These are phyloP conservation scores for Drosophila pegasa DNA, from an alignment of 2,888 invertebrate genomes.

Conservation along the genomic window DNA sequence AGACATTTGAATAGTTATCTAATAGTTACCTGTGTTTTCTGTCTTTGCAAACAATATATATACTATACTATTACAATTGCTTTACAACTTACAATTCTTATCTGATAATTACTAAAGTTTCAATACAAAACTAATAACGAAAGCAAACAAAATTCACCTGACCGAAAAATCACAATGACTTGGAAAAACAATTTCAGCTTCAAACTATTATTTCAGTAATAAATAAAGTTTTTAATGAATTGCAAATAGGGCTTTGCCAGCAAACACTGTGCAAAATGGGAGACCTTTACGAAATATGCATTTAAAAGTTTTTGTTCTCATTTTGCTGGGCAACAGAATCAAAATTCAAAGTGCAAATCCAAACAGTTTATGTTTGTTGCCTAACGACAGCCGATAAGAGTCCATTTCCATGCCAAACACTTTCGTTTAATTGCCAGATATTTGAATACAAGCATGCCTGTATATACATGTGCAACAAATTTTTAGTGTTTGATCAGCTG, in stretches of 20 bases:
- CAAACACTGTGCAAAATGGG: neutral
- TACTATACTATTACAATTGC: no score
- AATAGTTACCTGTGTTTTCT: no score
- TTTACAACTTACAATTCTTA: neutral
- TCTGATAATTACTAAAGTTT: neutral
- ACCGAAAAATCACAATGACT: neutral
- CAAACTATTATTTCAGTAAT: neutral
- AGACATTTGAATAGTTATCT: no score
- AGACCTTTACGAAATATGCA: neutral
- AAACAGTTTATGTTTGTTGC: slow-evolving; percentile 13
- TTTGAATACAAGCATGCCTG: slow-evolving; percentile 9
- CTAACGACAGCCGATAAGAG: neutral
- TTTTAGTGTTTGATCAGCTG: slow-evolving; percentile 59
- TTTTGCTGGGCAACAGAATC: neutral
- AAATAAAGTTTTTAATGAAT: neutral
- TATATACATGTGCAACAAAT: slow-evolving; percentile 8
- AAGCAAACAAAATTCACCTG: neutral
- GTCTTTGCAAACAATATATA: no score
- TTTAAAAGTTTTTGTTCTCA: neutral
- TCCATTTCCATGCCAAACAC: slow-evolving; percentile 13
- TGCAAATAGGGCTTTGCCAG: neutral
- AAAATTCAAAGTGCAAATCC: slow-evolving; percentile 24
- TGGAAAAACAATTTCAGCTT: neutral
- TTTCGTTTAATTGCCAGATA: slow-evolving; percentile 29
- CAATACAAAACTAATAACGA: neutral